phyloP scores from a whole-genome alignment of 2,888 invertebrate genomes.

The Tuta absoluta region DNA sequence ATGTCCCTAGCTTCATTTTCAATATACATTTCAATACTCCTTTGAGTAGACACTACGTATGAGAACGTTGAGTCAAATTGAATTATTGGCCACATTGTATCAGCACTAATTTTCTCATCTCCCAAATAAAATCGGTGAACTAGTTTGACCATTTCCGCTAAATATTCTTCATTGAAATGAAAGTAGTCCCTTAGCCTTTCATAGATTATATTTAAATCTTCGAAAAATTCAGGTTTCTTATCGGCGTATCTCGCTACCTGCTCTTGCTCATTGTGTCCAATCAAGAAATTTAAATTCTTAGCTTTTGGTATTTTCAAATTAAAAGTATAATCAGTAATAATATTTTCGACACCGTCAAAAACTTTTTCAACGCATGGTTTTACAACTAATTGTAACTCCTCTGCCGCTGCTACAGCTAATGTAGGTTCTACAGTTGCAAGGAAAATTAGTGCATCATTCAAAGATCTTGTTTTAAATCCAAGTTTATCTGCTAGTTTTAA shows the following conservation, averaged over 20 bases:
- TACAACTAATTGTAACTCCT: constrained; percentile 31
- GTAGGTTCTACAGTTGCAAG: constrained; percentile 41
- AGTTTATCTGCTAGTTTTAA: constrained; percentile 47
- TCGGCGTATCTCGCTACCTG: constrained; percentile 33
- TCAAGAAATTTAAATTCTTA: constrained; percentile 46
- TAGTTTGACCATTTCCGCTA: constrained; percentile 39
- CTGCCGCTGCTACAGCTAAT: constrained; percentile 43
- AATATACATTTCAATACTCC: constrained; percentile 47
- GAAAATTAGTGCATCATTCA: constrained; percentile 46
- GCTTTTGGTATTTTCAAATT: constrained; percentile 46
- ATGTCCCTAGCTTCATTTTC: constrained; percentile 43
- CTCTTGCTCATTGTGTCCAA: constrained; percentile 58
- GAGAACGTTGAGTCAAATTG: constrained; percentile 55
- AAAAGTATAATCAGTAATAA: constrained; percentile 49
- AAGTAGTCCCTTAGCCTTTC: constrained; percentile 37
- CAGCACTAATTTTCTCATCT: constrained; percentile 42
- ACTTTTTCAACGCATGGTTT: constrained; percentile 55
- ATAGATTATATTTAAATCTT: constrained; percentile 40
- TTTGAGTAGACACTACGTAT: constrained; percentile 50
- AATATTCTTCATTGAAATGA: constrained; percentile 36
- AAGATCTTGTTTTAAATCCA: constrained; percentile 42
- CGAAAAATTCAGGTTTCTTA: constrained; percentile 37
- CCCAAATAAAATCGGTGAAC: constrained; percentile 55
- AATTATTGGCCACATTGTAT: constrained; percentile 40
- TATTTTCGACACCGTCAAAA: constrained; percentile 48